Conservation (phyloP, 1,140 invertebrate species). For the Tigriopus japonicus region DNA sequence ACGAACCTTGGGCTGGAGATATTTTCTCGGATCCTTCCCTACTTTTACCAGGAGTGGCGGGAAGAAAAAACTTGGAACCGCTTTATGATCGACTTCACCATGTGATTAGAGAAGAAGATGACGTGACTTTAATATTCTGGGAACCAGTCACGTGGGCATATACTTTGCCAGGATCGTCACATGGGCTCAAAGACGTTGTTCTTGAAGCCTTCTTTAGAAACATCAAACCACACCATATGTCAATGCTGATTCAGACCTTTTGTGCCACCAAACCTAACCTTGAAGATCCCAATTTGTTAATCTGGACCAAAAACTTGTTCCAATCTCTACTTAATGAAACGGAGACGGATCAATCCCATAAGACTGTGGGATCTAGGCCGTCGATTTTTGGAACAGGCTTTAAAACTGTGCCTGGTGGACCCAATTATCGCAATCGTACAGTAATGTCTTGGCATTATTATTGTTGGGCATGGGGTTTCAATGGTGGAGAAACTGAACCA, state of each 20-base stretch:
- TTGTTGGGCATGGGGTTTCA: neutral
- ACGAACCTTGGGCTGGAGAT: constrained; percentile 3
- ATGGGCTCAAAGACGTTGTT: neutral
- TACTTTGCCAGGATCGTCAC: neutral
- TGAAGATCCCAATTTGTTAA: neutral
- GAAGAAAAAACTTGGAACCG: neutral
- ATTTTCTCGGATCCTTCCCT: neutral
- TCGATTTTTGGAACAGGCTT: neutral
- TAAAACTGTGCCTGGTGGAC: neutral
- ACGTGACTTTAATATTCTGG: neutral
- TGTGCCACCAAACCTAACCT: neutral
- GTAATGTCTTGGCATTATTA: neutral
- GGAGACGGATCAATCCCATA: too few relatives aligned
- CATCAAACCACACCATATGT: neutral
- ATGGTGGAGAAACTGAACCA: too few relatives aligned
- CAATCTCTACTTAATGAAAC: neutral
- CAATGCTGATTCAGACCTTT: neutral
- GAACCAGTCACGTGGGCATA: neutral
- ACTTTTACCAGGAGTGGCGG: neutral
- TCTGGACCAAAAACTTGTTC: neutral
- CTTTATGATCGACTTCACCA: neutral
- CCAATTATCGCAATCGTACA: neutral
- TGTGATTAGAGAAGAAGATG: neutral
- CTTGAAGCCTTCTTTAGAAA: neutral
- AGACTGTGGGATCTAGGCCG: neutral